These are phyloP conservation scores for Apeira syringaria DNA, from an alignment of 2,888 invertebrate genomes.

Conservation along the genomic window DNA sequence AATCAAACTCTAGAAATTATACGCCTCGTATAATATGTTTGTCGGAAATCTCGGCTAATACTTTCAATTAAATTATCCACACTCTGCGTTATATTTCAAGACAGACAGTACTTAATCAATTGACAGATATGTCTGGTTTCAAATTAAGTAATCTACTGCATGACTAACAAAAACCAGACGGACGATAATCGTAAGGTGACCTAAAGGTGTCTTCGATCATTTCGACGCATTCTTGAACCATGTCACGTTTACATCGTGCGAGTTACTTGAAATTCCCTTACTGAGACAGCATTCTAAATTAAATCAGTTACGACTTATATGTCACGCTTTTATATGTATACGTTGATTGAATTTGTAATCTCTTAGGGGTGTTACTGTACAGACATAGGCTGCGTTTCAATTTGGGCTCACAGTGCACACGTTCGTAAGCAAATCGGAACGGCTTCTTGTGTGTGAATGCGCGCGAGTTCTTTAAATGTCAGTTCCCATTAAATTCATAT, in stretches of 20 bases:
- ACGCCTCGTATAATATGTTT: too few relatives aligned
- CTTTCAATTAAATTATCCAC: too few relatives aligned
- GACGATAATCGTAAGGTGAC: slow-evolving; percentile 10
- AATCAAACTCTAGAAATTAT: too few relatives aligned
- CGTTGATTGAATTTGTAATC: slow-evolving; percentile 34
- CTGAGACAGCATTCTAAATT: slow-evolving; percentile 71
- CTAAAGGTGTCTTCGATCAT: slow-evolving; percentile 13
- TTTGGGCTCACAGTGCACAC: too few relatives aligned
- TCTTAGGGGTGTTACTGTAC: too few relatives aligned
- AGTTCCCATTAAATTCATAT: too few relatives aligned
- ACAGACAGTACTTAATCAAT: not conserved
- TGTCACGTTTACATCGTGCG: slow-evolving; percentile 63
- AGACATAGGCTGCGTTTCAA: too few relatives aligned
- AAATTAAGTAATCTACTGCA: slow-evolving; percentile 2
- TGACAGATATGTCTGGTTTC: slow-evolving; percentile 11
- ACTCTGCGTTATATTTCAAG: too few relatives aligned
- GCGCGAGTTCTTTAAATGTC: too few relatives aligned
- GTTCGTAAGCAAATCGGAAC: too few relatives aligned
- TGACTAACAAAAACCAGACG: slow-evolving; percentile 9
- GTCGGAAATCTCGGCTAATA: too few relatives aligned
- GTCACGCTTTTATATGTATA: slow-evolving; percentile 44
- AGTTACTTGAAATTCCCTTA: slow-evolving; percentile 71
- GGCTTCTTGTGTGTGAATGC: too few relatives aligned
- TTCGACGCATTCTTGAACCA: slow-evolving; percentile 44
- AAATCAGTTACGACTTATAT: slow-evolving; percentile 54